These are phyloP conservation scores for Microtus oregoni DNA, from an alignment of 2,113 vertebrate species.

Conservation along the genomic window DNA sequence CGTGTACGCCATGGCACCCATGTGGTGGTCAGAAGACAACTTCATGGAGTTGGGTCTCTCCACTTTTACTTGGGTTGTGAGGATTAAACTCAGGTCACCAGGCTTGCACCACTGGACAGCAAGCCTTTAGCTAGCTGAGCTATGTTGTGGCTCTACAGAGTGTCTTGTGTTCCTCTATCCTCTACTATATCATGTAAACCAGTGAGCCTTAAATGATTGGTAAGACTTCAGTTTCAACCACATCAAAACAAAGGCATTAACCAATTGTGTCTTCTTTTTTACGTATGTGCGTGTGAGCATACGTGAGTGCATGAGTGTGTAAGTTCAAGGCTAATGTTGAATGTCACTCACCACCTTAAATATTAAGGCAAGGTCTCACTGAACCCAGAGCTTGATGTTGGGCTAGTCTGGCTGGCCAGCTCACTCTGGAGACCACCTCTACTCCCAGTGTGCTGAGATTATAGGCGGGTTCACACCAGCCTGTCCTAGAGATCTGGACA, in stretches of 20 bases:
- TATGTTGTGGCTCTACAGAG: neutral
- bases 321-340: neutral
- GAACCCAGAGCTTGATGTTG: neutral
- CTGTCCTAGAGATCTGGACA: neutral
- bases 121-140: neutral
- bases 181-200: neutral
- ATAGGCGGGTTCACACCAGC: neutral
- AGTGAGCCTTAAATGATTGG: neutral
- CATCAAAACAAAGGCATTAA: neutral
- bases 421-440: neutral
- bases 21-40: neutral
- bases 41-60: neutral
- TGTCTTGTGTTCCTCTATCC: neutral
- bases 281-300: neutral
- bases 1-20: neutral
- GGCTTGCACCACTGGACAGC: neutral
- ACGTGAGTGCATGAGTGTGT: neutral
- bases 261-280: neutral
- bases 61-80: neutral
- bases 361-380: neutral
- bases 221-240: constrained; percentile 10
- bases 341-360: neutral
- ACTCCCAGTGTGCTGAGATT: neutral
- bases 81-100: neutral
- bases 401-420: neutral